Conservation (phyloP, 2,113 vertebrate species). For the Hoplias malabaricus region DNA sequence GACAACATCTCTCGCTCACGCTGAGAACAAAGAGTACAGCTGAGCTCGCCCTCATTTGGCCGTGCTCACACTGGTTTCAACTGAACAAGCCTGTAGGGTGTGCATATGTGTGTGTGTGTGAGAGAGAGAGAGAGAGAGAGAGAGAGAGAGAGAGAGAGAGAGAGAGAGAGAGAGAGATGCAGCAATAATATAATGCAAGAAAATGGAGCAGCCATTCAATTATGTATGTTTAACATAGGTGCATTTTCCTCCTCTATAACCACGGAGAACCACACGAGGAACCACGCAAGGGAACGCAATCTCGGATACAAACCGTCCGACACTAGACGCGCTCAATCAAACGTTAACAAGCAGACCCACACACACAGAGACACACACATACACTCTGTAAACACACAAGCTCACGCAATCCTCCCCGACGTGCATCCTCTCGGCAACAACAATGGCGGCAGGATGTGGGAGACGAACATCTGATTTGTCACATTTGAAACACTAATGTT, state of each 20-base stretch:
- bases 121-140: background rate
- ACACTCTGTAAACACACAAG: constrained; percentile 44
- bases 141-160: background rate
- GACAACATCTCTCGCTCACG: constrained; percentile 46
- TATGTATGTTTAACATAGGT: constrained; percentile 7
- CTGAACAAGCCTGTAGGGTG: constrained; percentile 31
- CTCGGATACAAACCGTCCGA: constrained; percentile 9
- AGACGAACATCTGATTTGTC: constrained; percentile 99
- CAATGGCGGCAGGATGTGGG: constrained; percentile 77
- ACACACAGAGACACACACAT: constrained; percentile 37
- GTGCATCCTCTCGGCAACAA: constrained; percentile 53
- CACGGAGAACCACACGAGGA: background rate
- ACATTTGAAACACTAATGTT: constrained; percentile 99
- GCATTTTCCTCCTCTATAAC: background rate
- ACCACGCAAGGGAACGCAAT: too few species aligned
- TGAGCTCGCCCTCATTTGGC: constrained; percentile 31
- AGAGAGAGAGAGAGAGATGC: background rate
- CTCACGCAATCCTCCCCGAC: constrained; percentile 43
- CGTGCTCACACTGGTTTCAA: constrained; percentile 38
- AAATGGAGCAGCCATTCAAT: constrained; percentile 19
- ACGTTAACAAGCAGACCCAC: background rate
- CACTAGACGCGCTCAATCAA: constrained; percentile 26
- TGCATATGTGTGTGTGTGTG: constrained; percentile 11
- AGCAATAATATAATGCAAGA: constrained; percentile 29
- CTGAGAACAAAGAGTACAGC: constrained; percentile 52